These are phyloP conservation scores for Harpalus rubripes DNA, from an alignment of 2,888 invertebrate species.

Conservation along the genomic window DNA sequence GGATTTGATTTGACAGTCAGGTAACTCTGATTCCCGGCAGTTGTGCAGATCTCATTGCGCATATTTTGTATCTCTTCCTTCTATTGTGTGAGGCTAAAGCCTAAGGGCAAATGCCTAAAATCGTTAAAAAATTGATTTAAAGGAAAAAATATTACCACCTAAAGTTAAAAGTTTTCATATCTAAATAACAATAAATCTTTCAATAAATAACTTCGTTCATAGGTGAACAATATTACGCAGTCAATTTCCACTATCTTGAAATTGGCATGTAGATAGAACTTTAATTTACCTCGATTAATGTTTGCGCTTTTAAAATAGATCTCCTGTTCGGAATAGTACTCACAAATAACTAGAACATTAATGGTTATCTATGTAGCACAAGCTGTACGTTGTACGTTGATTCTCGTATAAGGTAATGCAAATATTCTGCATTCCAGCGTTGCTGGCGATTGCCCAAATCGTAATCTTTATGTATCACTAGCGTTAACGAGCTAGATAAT, in stretches of 20 bases:
- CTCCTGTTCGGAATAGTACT: conserved; percentile 4
- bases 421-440: conserved; percentile 15
- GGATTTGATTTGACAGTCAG: no score
- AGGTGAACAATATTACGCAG: neutral
- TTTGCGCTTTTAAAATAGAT: conserved; percentile 17
- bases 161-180: no score
- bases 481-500: conserved; percentile 36
- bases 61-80: no score
- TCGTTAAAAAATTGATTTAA: no score
- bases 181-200: no score
- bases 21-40: no score
- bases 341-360: conserved; percentile 20
- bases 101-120: no score
- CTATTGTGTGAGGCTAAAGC: no score
- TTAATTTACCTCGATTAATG: neutral
- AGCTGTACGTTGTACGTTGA: conserved; percentile 21
- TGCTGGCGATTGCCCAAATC: conserved; percentile 30
- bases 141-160: no score
- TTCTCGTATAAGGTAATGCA: conserved; percentile 29
- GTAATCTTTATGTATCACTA: conserved; percentile 50
- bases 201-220: no score
- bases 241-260: neutral
- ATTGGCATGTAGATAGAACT: neutral
- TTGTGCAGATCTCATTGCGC: no score
- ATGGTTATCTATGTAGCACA: conserved; percentile 35